Evolutionary conservation across 2,113 vertebrate species (phyloP).

Genomic region (Indri indri): DNA sequence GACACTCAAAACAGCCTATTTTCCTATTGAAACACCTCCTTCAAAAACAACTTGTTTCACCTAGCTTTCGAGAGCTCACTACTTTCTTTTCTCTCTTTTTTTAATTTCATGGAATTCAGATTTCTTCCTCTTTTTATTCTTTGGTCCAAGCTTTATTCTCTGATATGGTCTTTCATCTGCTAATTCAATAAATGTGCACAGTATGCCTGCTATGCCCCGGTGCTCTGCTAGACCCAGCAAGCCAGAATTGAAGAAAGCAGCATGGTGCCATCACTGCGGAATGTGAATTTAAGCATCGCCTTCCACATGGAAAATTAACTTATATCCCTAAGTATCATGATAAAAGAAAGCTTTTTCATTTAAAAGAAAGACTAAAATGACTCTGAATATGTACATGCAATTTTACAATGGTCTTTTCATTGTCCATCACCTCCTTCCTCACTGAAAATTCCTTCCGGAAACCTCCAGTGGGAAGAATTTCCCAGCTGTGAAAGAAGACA

Average conservation of each 20-base stretch:
- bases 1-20: neutral
- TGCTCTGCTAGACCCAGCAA: accelerated
- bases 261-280: neutral
- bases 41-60: neutral
- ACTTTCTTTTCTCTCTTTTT: neutral
- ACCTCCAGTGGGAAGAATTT: neutral
- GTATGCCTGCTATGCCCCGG: neutral
- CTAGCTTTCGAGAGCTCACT: neutral
- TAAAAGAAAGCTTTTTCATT: neutral
- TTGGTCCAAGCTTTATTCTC: neutral
- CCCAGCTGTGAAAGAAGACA: too few relatives aligned
- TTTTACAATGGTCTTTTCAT: neutral
- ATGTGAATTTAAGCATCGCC: accelerated
- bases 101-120: neutral
- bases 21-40: neutral
- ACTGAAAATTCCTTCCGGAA: too few relatives aligned
- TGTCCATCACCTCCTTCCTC: neutral
- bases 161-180: neutral
- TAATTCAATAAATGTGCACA: neutral
- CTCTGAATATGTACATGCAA: neutral
- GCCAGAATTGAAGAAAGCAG: neutral
- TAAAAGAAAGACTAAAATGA: neutral
- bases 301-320: neutral
- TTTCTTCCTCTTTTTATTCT: neutral
- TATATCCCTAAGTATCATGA: neutral